Conservation (phyloP, 2,888 invertebrate species). For the Papilio demoleus region DNA sequence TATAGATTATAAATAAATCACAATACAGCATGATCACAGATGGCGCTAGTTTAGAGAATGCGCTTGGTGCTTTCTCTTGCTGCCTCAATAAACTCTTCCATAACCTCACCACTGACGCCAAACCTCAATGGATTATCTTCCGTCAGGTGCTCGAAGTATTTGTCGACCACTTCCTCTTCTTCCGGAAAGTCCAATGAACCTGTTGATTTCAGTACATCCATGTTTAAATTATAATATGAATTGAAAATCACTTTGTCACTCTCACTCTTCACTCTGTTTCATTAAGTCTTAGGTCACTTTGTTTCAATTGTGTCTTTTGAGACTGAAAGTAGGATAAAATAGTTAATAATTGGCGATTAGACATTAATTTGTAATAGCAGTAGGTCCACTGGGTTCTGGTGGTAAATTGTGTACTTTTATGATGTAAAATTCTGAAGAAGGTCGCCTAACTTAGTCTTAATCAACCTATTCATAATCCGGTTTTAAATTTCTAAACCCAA, state of each 20-base stretch:
- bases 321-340: neutral
- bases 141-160: constrained; percentile 68
- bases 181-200: constrained; percentile 72
- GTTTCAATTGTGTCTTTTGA: too few species aligned
- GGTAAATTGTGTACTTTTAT: too few species aligned
- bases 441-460: too few species aligned
- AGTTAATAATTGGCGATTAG: too few species aligned
- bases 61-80: constrained; percentile 68
- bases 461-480: too few species aligned
- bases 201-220: constrained; percentile 44
- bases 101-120: constrained; percentile 69
- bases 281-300: too few species aligned
- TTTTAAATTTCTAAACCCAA: neutral
- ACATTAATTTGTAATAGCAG: too few species aligned
- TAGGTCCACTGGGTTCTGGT: too few species aligned
- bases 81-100: constrained; percentile 72
- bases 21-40: constrained; percentile 42
- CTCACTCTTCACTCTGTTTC: too few species aligned
- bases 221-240: neutral
- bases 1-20: constrained; percentile 30
- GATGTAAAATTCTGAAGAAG: neutral
- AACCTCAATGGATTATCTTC: constrained; percentile 74
- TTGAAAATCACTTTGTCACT: too few species aligned
- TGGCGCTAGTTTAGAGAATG: constrained; percentile 47
- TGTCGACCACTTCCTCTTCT: constrained; percentile 71